A percentile compares a stretch with the other conserved stretches of the same genome.
phyloP scores from a whole-genome alignment of 2,113 vertebrate species.

The Trichomycterus rosablanca region DNA sequence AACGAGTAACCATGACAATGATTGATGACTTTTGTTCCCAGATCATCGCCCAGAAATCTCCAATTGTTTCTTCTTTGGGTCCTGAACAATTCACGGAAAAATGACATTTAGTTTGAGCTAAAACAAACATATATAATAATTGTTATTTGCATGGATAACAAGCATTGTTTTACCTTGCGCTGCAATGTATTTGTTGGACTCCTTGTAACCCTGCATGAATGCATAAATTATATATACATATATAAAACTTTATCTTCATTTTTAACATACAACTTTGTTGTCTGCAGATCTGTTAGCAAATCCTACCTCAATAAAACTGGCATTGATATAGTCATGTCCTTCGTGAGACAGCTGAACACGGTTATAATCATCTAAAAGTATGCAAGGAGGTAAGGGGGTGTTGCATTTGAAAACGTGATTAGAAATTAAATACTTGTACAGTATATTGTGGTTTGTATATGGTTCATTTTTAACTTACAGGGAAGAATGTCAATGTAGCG shows the following conservation, averaged over 20 bases:
- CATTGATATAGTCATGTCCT: slow-evolving; percentile 88
- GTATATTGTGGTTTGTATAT: neutral
- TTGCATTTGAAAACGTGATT: neutral
- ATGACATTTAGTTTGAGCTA: neutral
- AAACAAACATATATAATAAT: neutral
- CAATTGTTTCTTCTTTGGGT: slow-evolving; percentile 87
- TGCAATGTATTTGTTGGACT: slow-evolving; percentile 92
- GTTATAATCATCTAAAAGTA: slow-evolving; percentile 82
- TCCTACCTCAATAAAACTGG: slow-evolving; percentile 90
- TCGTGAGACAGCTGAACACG: slow-evolving; percentile 81
- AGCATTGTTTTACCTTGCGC: slow-evolving; percentile 79
- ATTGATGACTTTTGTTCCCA: slow-evolving; percentile 96
- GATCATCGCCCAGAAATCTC: slow-evolving; percentile 96
- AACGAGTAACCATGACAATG: slow-evolving; percentile 96
- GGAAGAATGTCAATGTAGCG: slow-evolving; percentile 96
- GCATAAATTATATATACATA: neutral
- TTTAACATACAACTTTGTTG: neutral
- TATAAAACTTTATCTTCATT: neutral
- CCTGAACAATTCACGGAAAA: slow-evolving; percentile 59
- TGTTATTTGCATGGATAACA: no score
- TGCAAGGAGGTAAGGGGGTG: neutral
- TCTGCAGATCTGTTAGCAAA: neutral
- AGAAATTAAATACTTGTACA: no score
- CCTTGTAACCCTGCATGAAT: slow-evolving; percentile 82
- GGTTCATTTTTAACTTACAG: slow-evolving; percentile 69